Evolutionary conservation across 2,888 invertebrate genomes (phyloP).

Genomic region (Creontiades dilutus): DNA sequence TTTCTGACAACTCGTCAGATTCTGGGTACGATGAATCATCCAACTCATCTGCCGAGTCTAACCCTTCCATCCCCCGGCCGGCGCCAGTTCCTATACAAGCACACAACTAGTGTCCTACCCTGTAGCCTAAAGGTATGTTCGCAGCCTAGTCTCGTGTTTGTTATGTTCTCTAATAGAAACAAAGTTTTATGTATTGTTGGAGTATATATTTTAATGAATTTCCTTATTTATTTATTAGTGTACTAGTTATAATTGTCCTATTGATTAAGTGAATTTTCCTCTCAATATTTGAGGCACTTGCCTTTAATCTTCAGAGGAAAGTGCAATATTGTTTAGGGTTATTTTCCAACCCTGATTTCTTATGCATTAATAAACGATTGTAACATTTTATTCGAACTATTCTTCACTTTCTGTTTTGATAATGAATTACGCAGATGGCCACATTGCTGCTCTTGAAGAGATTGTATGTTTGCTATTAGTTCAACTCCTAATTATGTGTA

Average conservation of each 20-base stretch:
- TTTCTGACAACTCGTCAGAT: slow-evolving; percentile 86
- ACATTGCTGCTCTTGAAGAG: background rate
- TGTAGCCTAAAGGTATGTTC: slow-evolving; percentile 52
- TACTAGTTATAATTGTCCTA: slow-evolving; percentile 43
- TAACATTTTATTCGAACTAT: background rate
- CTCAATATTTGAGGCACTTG: slow-evolving; percentile 50
- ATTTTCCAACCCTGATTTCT: background rate
- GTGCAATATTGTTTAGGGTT: slow-evolving; percentile 61
- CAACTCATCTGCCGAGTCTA: slow-evolving; percentile 78
- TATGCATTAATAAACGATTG: background rate
- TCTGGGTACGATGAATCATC: slow-evolving; percentile 87
- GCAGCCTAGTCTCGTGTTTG: slow-evolving; percentile 71
- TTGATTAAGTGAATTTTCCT: slow-evolving; percentile 43
- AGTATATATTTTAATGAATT: slow-evolving; percentile 58
- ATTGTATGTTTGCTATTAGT: too few relatives aligned
- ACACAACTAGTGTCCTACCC: slow-evolving; percentile 53
- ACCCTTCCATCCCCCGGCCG: slow-evolving; percentile 1
- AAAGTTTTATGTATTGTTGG: slow-evolving; percentile 69
- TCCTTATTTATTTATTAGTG: slow-evolving; percentile 63
- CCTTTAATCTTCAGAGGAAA: slow-evolving; percentile 61
- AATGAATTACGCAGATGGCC: slow-evolving; percentile 28
- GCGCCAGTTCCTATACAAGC: slow-evolving; percentile 64
- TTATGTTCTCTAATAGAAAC: slow-evolving; percentile 60
- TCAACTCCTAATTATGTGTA: too few relatives aligned
- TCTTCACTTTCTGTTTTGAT: background rate